Evolutionary conservation across 2,113 vertebrate genomes (phyloP), one percentile per base, ranked within the genome.

Genomic region (Scomber japonicus): DNA sequence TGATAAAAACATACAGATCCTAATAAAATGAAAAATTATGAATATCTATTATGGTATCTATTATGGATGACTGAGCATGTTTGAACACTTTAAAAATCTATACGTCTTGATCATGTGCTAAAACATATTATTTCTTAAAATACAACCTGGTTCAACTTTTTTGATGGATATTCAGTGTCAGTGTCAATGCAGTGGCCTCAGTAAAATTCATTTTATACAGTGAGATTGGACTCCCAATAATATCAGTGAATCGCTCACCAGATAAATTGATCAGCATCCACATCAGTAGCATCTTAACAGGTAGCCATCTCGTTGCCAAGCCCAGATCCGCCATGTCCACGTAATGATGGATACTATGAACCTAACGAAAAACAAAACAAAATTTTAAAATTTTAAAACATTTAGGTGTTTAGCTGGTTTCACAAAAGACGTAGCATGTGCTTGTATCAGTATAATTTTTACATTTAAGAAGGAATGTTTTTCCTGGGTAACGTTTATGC

Each of bases 201-300:
- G 3, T 35, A 6, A 44, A 62, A 49, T 60, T 3, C 6, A 5
- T 30, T 14, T 60, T 62, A 27, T 11, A 3, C 1, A 35, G 1
- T 17, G 0, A 40, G 11, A 15, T 5, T 19, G 46, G 21, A 15
- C 16, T 54, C 15, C 2, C 7, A 2, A 27, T 27, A 27, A 46
- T 4, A 61, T 56, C 3, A 49, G 35, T 8, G 7, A 40, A 48
- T 44, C 15, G 24, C 17, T 88, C 65, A 90, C 91, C 91, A 72
- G 85, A 88, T 15, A 63, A 13, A 48, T 35, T 61, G 48, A 17
- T 60, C 35, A 88, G 17, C 13, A 53, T 75, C 72, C 63, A 81
- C 27, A 85, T 13, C 30, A 88, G 19, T 71, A 91, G 64, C 66
- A 86, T 17, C 40, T 63, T 50, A 50, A 44, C 55, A 45, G 61